A percentile compares a stretch with the other conserved stretches of the same genome.
Conservation (phyloP, 2,888 invertebrate species). For the Embidobia sp. region DNA sequence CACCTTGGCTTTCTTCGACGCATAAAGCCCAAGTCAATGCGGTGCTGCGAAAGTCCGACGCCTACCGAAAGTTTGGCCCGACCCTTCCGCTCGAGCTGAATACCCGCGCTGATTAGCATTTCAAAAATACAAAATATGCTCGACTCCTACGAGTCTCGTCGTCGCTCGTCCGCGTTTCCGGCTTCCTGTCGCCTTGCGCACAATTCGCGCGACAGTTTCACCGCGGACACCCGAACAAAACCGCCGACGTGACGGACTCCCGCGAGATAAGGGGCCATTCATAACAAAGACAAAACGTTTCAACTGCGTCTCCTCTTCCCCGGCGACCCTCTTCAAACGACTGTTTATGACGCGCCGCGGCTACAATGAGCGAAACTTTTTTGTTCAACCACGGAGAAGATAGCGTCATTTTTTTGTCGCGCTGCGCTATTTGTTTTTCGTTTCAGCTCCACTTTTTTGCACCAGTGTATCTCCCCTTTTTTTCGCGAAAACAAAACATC, state of each 20-base stretch:
- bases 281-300: constrained; percentile 78
- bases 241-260: constrained; percentile 65
- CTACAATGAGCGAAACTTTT: constrained; percentile 75
- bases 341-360: constrained; percentile 67
- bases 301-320: constrained; percentile 52
- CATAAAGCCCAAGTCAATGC: constrained; percentile 12
- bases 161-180: constrained; percentile 75
- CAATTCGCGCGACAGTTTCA: constrained; percentile 77
- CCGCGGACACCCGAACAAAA: constrained; percentile 68
- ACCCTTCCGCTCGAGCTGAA: constrained; percentile 30
- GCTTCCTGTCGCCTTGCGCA: constrained; percentile 78
- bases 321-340: constrained; percentile 64
- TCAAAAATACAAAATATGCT: constrained; percentile 56
- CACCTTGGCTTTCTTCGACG: constrained; percentile 27
- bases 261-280: constrained; percentile 68
- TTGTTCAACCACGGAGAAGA: constrained; percentile 71
- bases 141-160: constrained; percentile 56
- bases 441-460: constrained; percentile 15
- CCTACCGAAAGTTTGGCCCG: constrained; percentile 16
- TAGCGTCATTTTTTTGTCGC: constrained; percentile 32
- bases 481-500: constrained; percentile 31
- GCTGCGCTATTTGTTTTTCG: constrained; percentile 9
- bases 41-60: constrained; percentile 3
- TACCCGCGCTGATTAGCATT: constrained; percentile 47
- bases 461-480: constrained; percentile 14